These are phyloP conservation scores for Brachionus angularis DNA, from an alignment of 1,140 invertebrate species.

Conservation along the genomic window DNA sequence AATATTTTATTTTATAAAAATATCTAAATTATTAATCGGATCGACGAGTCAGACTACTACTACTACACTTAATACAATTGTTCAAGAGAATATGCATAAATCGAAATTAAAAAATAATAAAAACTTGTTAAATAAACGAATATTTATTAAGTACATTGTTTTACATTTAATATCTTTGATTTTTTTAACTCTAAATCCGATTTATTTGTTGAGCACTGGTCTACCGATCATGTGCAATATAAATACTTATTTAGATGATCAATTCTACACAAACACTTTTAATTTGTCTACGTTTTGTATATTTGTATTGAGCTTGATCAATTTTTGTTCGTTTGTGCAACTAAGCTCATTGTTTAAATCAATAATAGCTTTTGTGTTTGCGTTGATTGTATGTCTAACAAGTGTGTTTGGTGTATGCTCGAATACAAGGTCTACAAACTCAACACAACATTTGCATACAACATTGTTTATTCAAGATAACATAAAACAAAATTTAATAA, in stretches of 20 bases:
- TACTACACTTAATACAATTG: no score
- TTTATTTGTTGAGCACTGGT: background rate
- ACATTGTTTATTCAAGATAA: background rate
- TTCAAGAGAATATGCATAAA: background rate
- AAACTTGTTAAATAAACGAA: no score
- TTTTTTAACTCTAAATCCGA: background rate
- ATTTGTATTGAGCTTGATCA: background rate
- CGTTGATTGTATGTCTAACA: background rate
- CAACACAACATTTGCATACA: background rate
- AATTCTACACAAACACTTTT: no score
- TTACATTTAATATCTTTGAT: background rate
- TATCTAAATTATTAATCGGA: no score
- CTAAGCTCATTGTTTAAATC: constrained; percentile 6
- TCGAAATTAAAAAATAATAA: constrained; percentile 3
- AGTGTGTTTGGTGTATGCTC: background rate
- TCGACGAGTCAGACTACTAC: no score
- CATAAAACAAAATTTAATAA: background rate
- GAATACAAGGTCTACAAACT: no score
- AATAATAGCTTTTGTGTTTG: background rate
- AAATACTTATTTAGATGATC: background rate
- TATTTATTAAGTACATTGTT: background rate
- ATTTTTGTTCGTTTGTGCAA: constrained; percentile 35
- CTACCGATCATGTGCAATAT: background rate
- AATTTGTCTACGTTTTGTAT: no score
- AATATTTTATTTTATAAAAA: no score